Base-by-base conservation (phyloP, 1,140 invertebrate genomes). In the Calephelis nemesis region DNA sequence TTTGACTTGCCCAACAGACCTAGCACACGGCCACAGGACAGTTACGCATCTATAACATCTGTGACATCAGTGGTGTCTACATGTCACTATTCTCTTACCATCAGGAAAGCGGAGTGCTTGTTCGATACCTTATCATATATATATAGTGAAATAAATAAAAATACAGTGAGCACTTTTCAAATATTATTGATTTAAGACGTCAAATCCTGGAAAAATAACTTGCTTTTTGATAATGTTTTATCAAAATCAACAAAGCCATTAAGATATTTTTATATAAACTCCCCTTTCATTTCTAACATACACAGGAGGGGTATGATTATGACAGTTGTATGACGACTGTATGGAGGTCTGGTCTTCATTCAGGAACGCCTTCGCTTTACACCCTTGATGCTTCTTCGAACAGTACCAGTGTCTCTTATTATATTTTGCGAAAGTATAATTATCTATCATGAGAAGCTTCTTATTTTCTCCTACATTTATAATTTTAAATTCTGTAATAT, bases 351-450 rank as follows among this genome's bases (percentile, higher is more conserved):
- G 63, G 8, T 78, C 72, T 12, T 68, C 50, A 40, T 74, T 77
- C 9, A 85, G 62, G 42, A 74, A 75, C 7, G 83, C 76, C 19
- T 68, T 81, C 9, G 82, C 84, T 39, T 77, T 81, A 63, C 83
- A 87, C 1, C 78, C 79, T 60, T 77, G 80, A 0, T 52, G 40
- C 62, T 77, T 83, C 64, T 84, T 84, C 4, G 84, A 87, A 60
- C 84, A 87, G 58, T 85, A 87, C 64, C 67, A 86, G 62, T 83
- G 81, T 12, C 74, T 74, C 10, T 66, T 75, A 0, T 69, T 70
- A 0, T 69, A 72, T 58, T 77, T 73, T 0, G 83, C 74, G 58
- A 78, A 79, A 0, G 74, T 76, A 47, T 73, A 79, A n/a, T 70
- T 71, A 0, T 72, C 48, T 0, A 76, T 42, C 63, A 73, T 68